Conservation (phyloP, 2,888 invertebrate genomes). For the Patella depressa region DNA sequence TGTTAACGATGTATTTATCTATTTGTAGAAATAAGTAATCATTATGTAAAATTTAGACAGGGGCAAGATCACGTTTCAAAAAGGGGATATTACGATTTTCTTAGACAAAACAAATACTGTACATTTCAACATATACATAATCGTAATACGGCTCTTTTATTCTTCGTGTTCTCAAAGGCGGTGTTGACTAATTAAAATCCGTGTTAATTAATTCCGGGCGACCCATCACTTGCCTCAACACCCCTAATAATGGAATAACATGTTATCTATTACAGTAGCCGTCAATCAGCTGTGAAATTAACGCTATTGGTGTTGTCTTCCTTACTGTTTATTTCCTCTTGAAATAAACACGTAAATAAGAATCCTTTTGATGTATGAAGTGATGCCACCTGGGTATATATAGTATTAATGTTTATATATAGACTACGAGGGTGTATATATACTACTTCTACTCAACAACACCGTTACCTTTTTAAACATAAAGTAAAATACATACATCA, state of each 20-base stretch:
- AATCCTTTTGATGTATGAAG: not conserved
- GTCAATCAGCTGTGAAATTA: not conserved
- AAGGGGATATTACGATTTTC: no score
- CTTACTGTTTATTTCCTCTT: constrained; percentile 9
- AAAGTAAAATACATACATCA: no score
- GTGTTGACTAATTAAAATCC: not conserved
- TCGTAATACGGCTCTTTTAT: no score
- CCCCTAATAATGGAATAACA: constrained; percentile 3
- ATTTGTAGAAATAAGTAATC: no score
- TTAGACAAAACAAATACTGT: constrained; percentile 1
- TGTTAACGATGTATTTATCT: no score
- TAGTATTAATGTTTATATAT: no score
- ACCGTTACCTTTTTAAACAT: no score
- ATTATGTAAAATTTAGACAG: no score
- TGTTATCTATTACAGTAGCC: not conserved
- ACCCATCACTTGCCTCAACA: not conserved
- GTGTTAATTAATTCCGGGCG: constrained; percentile 5
- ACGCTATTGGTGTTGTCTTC: not conserved
- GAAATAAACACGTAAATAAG: constrained; percentile 10
- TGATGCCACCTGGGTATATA: not conserved
- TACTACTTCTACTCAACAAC: no score
- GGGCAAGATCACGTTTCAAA: no score
- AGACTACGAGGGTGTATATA: no score
- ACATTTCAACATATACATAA: no score
- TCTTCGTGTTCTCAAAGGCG: not conserved